Evolutionary conservation across 2,113 vertebrate genomes (phyloP).

Genomic region (pig (Sus scrofa)): DNA sequence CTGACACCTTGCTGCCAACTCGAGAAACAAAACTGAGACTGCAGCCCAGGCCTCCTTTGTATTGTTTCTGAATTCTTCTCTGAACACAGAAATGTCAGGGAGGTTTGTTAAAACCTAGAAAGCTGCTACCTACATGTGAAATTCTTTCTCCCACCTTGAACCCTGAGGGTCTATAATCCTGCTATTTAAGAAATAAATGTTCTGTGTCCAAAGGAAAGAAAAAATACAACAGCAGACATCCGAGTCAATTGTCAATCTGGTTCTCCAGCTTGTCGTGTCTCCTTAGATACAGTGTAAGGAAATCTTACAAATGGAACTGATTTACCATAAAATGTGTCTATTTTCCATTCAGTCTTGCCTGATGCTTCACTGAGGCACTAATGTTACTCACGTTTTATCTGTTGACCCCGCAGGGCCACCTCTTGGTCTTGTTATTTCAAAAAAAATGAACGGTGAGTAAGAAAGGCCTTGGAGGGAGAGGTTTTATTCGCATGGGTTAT

Average conservation of each 20-base stretch:
- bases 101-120: constrained; percentile 5
- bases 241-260: not conserved
- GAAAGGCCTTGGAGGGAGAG: constrained; percentile 4
- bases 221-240: not conserved
- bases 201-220: not conserved
- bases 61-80: not conserved
- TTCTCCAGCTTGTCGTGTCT: constrained; percentile 37
- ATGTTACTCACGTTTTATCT: not conserved
- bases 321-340: constrained; percentile 53
- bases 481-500: not conserved
- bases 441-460: not conserved
- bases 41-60: not conserved
- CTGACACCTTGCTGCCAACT: not conserved
- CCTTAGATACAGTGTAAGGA: not conserved
- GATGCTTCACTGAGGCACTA: not conserved
- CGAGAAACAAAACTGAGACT: constrained; percentile 39
- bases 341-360: constrained; percentile 17
- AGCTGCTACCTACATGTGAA: not conserved
- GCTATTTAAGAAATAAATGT: not conserved
- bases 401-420: not conserved
- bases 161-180: not conserved
- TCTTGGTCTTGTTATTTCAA: constrained; percentile 13
- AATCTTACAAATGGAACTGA: constrained; percentile 50
- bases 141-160: constrained; percentile 11
- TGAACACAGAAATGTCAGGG: not conserved